phyloP scores from a whole-genome alignment of 2,113 vertebrate genomes.

The Thamnophis sirtalis region DNA sequence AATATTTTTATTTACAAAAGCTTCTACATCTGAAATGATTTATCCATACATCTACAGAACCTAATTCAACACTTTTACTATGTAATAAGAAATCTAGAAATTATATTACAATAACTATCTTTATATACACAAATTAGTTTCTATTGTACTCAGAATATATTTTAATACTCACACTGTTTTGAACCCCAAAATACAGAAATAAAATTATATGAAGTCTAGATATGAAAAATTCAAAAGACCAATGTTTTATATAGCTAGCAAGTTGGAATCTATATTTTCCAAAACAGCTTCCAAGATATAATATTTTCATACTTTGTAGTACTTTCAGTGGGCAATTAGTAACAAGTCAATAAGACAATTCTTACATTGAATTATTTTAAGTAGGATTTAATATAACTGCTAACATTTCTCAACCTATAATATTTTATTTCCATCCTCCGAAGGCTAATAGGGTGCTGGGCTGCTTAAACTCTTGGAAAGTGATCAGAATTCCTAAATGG shows the following conservation, averaged over 20 bases:
- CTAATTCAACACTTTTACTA: not conserved
- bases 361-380: not conserved
- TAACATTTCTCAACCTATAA: not conserved
- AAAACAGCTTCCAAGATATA: not conserved
- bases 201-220: not conserved
- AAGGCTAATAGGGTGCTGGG: slow-evolving; percentile 12
- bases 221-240: not conserved
- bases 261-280: not conserved
- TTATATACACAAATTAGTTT: not conserved
- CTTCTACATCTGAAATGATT: not conserved
- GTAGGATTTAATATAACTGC: not conserved
- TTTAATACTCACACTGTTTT: not conserved
- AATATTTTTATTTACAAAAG: not conserved
- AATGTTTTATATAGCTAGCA: not conserved
- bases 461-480: slow-evolving; percentile 1
- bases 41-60: not conserved
- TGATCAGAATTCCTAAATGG: not conserved
- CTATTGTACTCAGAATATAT: not conserved
- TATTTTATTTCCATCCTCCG: slow-evolving; percentile 13
- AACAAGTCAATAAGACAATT: not conserved
- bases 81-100: not conserved
- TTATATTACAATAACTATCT: not conserved
- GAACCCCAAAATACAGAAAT: not conserved
- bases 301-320: not conserved
- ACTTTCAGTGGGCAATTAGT: not conserved